phyloP scores from a whole-genome alignment of 2,888 invertebrate species.

The Stratiomys singularior region DNA sequence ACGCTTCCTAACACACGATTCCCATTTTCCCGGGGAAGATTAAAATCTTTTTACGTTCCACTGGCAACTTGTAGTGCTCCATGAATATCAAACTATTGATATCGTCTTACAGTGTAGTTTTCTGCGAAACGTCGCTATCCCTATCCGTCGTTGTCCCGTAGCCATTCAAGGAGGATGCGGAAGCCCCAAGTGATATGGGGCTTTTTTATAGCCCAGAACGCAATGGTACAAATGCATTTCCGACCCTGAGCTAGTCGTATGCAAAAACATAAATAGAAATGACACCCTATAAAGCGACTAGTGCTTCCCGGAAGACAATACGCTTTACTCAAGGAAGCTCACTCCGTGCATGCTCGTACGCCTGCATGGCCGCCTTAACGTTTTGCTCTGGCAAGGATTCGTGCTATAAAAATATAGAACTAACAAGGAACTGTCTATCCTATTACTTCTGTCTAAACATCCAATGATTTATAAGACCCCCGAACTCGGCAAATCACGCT shows the following conservation, averaged over 20 bases:
- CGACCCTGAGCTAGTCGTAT: neutral
- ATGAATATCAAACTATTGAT: conserved; percentile 32
- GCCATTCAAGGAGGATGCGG: neutral
- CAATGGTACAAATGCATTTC: conserved; percentile 41
- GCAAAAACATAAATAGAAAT: neutral
- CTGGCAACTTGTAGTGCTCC: neutral
- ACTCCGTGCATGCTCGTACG: neutral
- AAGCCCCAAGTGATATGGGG: neutral
- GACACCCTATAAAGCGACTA: conserved; percentile 5
- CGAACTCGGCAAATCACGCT: conserved; percentile 50
- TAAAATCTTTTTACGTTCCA: neutral
- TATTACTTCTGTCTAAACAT: conserved; percentile 41
- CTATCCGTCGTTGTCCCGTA: neutral
- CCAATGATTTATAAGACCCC: conserved; percentile 38
- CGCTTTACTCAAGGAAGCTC: neutral
- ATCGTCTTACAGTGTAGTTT: neutral
- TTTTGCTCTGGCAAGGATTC: neutral
- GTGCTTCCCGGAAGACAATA: conserved; percentile 39
- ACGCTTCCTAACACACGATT: neutral
- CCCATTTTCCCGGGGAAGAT: conserved; percentile 2
- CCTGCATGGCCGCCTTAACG: neutral
- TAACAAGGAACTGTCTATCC: conserved; percentile 12
- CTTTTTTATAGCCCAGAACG: conserved; percentile 36
- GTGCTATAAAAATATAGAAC: conserved; percentile 14
- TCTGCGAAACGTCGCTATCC: neutral